A percentile compares a stretch with the other conserved stretches of the same genome.
These are phyloP conservation scores for Hemitrygon akajei DNA, from an alignment of 2,797 vertebrate genomes.

Conservation along the genomic window DNA sequence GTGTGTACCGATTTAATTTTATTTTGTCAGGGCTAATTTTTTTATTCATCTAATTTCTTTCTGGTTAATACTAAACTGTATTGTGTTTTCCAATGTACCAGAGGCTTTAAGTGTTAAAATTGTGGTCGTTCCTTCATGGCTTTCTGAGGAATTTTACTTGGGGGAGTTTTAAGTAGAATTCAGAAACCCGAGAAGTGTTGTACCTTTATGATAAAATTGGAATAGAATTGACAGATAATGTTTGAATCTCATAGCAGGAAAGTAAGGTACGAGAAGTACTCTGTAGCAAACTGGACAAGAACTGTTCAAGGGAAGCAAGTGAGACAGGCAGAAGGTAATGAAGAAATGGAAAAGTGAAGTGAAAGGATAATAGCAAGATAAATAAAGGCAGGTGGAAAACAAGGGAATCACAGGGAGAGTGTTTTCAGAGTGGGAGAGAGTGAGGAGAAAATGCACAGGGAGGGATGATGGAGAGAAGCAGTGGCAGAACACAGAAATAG, in stretches of 20 bases:
- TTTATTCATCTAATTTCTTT: background rate
- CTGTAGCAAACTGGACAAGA: too few species aligned
- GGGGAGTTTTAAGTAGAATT: background rate
- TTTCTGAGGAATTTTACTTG: background rate
- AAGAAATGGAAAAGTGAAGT: background rate
- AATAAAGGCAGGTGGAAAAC: background rate
- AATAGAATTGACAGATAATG: background rate
- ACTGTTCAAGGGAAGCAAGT: background rate
- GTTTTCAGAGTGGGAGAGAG: background rate
- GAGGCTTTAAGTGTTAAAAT: background rate
- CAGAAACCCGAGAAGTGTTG: background rate
- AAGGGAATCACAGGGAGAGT: background rate
- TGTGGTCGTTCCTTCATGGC: background rate
- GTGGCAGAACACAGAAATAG: too few species aligned
- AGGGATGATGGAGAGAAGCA: background rate
- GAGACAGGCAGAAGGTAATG: background rate
- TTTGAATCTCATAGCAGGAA: background rate
- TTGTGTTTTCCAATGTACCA: background rate
- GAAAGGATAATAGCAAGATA: background rate
- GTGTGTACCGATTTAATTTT: background rate
- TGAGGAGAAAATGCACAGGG: background rate
- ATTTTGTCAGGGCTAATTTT: background rate
- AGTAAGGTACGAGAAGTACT: background rate
- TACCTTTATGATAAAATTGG: background rate
- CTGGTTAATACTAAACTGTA: background rate